phyloP scores from a whole-genome alignment of 2,113 vertebrate species.

The Anser cygnoides region DNA sequence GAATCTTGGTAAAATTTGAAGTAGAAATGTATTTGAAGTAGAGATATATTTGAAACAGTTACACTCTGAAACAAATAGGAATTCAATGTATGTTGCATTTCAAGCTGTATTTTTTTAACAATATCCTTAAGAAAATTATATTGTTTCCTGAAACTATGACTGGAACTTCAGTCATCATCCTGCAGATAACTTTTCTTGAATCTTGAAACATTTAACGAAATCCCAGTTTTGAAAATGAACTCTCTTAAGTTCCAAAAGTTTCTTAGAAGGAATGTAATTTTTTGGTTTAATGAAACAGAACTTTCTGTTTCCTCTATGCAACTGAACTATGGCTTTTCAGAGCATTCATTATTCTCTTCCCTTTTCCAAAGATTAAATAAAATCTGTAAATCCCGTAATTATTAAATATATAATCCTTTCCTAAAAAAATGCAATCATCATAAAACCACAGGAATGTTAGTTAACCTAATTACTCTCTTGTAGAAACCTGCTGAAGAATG shows the following conservation, averaged over 20 bases:
- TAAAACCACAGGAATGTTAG: conserved; percentile 16
- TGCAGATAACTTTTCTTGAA: neutral
- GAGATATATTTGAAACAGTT: conserved; percentile 8
- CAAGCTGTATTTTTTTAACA: neutral
- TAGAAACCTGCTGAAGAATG: conserved; percentile 68
- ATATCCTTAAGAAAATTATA: neutral
- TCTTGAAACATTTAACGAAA: neutral
- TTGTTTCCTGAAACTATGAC: neutral
- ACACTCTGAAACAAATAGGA: neutral
- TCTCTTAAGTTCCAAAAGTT: neutral
- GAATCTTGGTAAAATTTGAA: neutral
- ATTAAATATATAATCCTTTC: conserved; percentile 4
- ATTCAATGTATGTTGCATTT: neutral
- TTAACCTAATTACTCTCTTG: conserved; percentile 63
- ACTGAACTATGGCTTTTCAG: neutral
- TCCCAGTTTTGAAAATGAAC: neutral
- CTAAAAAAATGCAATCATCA: neutral
- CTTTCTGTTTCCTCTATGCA: neutral
- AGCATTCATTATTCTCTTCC: neutral
- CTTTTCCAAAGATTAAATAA: neutral
- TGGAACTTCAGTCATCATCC: neutral
- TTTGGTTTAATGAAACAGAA: neutral
- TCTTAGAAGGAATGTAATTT: neutral
- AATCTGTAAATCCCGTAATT: neutral
- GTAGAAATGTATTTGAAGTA: conserved; percentile 5